phyloP scores from a whole-genome alignment of 2,797 vertebrate genomes.

The Brotogeris chrysoptera region DNA sequence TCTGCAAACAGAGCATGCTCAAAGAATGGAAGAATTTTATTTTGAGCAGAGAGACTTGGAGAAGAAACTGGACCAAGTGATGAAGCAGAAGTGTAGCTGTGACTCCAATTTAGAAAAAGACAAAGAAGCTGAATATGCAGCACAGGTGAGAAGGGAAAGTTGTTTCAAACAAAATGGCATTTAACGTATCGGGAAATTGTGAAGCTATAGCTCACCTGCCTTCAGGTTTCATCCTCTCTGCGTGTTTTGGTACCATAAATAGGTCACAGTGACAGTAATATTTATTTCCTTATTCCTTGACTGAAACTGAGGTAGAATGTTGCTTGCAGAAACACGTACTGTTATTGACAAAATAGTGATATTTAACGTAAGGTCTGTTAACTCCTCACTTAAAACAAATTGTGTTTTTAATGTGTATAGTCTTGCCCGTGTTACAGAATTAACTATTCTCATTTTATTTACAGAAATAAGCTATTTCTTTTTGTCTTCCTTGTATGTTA shows the following conservation, averaged over 20 bases:
- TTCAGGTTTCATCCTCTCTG: background rate
- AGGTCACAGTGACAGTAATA: background rate
- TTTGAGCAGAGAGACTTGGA: conserved; percentile 95
- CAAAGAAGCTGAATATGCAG: conserved; percentile 92
- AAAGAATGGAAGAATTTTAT: conserved; percentile 91
- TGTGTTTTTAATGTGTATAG: background rate
- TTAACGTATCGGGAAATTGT: background rate
- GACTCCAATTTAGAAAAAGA: conserved; percentile 86
- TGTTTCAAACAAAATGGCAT: background rate
- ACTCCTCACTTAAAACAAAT: background rate
- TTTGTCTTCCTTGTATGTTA: background rate
- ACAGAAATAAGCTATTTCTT: background rate
- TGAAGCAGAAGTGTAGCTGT: conserved; percentile 92
- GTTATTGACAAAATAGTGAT: background rate
- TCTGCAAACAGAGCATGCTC: conserved; percentile 90
- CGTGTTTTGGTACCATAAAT: background rate
- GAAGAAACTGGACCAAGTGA: conserved; percentile 91
- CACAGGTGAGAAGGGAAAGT: conserved; percentile 83
- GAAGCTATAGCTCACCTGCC: background rate
- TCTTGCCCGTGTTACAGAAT: background rate
- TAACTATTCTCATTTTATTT: background rate
- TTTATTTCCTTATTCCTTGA: background rate
- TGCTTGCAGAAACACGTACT: background rate
- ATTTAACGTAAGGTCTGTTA: background rate
- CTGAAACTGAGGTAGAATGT: background rate